These are phyloP conservation scores for Camponotus vicinus DNA, from an alignment of 1,140 invertebrate genomes.

Conservation along the genomic window DNA sequence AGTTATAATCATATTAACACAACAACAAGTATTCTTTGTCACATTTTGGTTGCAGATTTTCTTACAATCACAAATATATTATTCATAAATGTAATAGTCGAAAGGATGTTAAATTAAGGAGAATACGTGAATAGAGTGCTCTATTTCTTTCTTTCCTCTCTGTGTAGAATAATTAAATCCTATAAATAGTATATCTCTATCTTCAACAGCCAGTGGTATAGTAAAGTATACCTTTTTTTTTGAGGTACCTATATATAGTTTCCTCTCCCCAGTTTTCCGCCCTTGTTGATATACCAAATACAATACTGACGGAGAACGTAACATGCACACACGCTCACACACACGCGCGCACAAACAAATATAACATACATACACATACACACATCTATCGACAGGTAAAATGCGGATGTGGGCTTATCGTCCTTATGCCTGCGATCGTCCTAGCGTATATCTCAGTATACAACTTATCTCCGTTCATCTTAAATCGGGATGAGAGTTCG, in stretches of 20 bases:
- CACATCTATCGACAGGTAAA: slow-evolving; percentile 63
- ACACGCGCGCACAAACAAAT: slow-evolving; percentile 26
- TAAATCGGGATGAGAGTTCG: slow-evolving; percentile 55
- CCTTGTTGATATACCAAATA: slow-evolving; percentile 82
- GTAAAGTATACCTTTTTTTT: slow-evolving; percentile 84
- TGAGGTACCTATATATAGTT: slow-evolving; percentile 86
- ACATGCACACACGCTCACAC: slow-evolving; percentile 58
- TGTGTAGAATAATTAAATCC: slow-evolving; percentile 85
- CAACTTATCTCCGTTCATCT: slow-evolving; percentile 61
- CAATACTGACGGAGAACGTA: slow-evolving; percentile 80
- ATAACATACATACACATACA: slow-evolving; percentile 14
- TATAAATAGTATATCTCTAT: slow-evolving; percentile 84
- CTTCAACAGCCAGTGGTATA: slow-evolving; percentile 86
- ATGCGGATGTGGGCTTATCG: slow-evolving; percentile 56
- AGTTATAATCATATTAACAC: slow-evolving; percentile 86
- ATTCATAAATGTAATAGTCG: slow-evolving; percentile 84
- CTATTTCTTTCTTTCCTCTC: slow-evolving; percentile 77
- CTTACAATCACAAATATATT: slow-evolving; percentile 86
- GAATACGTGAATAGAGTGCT: slow-evolving; percentile 83
- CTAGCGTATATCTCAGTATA: slow-evolving; percentile 16
- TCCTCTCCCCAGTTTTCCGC: slow-evolving; percentile 74
- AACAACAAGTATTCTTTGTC: slow-evolving; percentile 86
- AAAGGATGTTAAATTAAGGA: slow-evolving; percentile 84
- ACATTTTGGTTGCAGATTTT: slow-evolving; percentile 86
- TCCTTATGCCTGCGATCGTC: slow-evolving; percentile 36